phyloP scores from a whole-genome alignment of 2,888 invertebrate genomes.

The Tribolium freemani region DNA sequence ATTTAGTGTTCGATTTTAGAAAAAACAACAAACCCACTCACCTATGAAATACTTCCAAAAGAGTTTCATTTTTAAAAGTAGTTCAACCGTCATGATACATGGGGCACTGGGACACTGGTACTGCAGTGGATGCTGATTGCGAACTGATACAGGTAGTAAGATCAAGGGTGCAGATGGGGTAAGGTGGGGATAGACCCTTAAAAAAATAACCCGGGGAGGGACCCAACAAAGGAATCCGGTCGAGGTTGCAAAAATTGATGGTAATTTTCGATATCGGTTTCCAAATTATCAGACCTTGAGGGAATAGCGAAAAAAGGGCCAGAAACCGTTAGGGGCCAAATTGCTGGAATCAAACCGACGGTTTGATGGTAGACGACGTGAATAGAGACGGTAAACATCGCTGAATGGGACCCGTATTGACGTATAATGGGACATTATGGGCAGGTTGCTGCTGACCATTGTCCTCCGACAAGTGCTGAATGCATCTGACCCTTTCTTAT shows the following conservation, averaged over 20 bases:
- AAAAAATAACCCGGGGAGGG: slow-evolving; percentile 48
- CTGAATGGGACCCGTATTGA: not conserved
- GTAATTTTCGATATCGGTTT: slow-evolving; percentile 59
- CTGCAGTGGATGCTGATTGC: slow-evolving; percentile 53
- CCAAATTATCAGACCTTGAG: slow-evolving; percentile 31
- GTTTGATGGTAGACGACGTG: slow-evolving; percentile 11
- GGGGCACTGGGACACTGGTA: slow-evolving; percentile 5
- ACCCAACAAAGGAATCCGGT: slow-evolving; percentile 56
- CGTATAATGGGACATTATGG: slow-evolving; percentile 6
- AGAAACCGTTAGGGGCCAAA: slow-evolving; percentile 36
- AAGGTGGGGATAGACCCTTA: slow-evolving; percentile 53
- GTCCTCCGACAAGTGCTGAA: slow-evolving; percentile 53
- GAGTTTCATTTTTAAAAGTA: slow-evolving; percentile 59
- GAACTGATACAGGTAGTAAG: slow-evolving; percentile 57
- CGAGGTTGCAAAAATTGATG: slow-evolving; percentile 60
- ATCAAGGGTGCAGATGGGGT: slow-evolving; percentile 49
- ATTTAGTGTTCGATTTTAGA: slow-evolving; percentile 5
- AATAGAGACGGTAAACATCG: slow-evolving; percentile 10
- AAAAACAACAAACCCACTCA: slow-evolving; percentile 48
- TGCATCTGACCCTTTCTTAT: slow-evolving; percentile 53
- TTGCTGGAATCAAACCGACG: slow-evolving; percentile 16
- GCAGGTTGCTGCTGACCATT: slow-evolving; percentile 58
- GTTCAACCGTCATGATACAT: slow-evolving; percentile 54
- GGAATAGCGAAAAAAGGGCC: slow-evolving; percentile 21
- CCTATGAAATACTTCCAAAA: slow-evolving; percentile 58